Conservation (phyloP, 2,113 vertebrate species). For the Paedocypris sp. region DNA sequence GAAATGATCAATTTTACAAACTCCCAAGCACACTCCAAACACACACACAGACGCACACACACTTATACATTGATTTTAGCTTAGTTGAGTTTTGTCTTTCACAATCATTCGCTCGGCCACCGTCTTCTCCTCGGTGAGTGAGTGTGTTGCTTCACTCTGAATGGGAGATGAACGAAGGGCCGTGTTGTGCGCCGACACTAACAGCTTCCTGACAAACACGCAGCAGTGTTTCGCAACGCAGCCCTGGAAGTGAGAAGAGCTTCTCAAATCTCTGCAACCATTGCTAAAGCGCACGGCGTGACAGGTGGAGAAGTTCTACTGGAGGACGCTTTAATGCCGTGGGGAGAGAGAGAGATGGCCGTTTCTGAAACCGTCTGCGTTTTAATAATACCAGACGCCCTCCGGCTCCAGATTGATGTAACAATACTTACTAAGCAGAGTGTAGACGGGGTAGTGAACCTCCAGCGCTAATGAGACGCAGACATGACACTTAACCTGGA, state of each 20-base stretch:
- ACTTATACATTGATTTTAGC: no score
- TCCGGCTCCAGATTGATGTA: not conserved
- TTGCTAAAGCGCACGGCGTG: constrained; percentile 17
- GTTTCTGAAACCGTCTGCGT: not conserved
- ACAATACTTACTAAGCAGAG: not conserved
- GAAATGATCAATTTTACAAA: no score
- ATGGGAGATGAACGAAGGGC: constrained; percentile 24
- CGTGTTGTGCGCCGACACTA: constrained; percentile 41
- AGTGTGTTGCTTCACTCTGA: constrained; percentile 28
- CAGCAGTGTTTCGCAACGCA: constrained; percentile 24
- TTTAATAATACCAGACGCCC: not conserved
- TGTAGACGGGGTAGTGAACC: not conserved
- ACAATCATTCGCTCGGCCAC: no score
- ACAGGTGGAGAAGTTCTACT: constrained; percentile 17
- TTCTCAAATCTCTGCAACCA: constrained; percentile 28
- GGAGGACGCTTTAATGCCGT: not conserved
- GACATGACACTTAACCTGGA: not conserved
- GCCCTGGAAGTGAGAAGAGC: constrained; percentile 36
- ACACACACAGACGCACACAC: no score
- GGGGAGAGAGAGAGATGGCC: not conserved
- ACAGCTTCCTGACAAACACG: constrained; percentile 42
- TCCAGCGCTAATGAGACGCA: not conserved
- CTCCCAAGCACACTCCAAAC: no score
- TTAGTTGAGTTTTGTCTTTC: no score
- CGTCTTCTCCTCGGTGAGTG: no score